Percentiles rank a stretch among this genome's conserved stretches.
phyloP scores from a whole-genome alignment of 2,797 vertebrate genomes.

The Oryzias dopingdopingensis region DNA sequence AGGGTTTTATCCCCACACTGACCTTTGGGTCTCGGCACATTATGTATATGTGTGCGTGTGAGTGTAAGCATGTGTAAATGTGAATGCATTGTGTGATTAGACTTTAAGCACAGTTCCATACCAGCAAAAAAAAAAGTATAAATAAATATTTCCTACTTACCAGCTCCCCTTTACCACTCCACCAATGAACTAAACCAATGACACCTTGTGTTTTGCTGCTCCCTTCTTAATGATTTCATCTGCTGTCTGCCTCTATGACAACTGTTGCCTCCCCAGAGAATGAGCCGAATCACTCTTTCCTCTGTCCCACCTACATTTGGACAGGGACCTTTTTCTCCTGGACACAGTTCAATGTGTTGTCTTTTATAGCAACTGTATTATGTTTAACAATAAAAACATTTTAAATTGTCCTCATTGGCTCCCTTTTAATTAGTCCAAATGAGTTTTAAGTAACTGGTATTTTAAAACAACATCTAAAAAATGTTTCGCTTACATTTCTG shows the following conservation, averaged over 20 bases:
- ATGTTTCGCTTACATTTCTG: too few relatives aligned
- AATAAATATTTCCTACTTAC: slow-evolving; percentile 33
- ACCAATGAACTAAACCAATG: slow-evolving; percentile 56
- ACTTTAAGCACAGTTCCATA: slow-evolving; percentile 70
- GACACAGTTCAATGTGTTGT: slow-evolving; percentile 82
- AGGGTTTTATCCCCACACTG: slow-evolving; percentile 43
- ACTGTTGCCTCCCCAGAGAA: slow-evolving; percentile 53
- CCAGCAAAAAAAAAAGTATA: slow-evolving; percentile 62
- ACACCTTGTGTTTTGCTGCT: slow-evolving; percentile 58
- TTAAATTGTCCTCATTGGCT: slow-evolving; percentile 53
- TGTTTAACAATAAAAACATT: slow-evolving; percentile 98
- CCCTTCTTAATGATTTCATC: slow-evolving; percentile 27
- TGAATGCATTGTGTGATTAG: slow-evolving; percentile 43
- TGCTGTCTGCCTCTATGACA: slow-evolving; percentile 52
- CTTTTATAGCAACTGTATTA: slow-evolving; percentile 94
- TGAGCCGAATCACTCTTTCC: slow-evolving; percentile 35
- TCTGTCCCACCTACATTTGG: slow-evolving; percentile 34
- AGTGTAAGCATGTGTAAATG: slow-evolving; percentile 28
- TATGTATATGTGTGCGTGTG: slow-evolving; percentile 19
- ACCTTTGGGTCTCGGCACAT: slow-evolving; percentile 57
- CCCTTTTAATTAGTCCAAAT: not conserved
- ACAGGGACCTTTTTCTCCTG: slow-evolving; percentile 61
- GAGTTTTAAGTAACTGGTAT: not conserved
- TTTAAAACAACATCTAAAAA: not conserved
- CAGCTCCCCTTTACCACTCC: slow-evolving; percentile 22